phyloP scores from a whole-genome alignment of 2,797 vertebrate genomes.

The Vireo griseus region DNA sequence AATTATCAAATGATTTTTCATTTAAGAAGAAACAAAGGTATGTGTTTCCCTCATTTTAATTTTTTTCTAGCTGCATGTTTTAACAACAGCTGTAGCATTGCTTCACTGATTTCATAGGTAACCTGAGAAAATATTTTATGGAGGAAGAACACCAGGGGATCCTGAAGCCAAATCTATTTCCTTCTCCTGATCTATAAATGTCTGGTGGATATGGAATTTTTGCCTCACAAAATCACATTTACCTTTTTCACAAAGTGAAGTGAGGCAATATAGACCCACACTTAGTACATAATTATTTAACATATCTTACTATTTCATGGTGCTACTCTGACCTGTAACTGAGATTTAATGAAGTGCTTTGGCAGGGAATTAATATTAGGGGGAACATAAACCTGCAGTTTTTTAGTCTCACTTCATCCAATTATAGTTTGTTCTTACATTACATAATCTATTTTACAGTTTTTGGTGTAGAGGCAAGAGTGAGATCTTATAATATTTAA shows the following conservation, averaged over 20 bases:
- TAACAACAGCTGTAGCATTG: neutral
- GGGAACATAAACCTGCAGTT: conserved; percentile 18
- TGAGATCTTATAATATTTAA: neutral
- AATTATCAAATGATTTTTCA: neutral
- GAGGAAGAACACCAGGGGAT: conserved; percentile 31
- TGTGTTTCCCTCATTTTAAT: neutral
- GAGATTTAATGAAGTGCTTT: conserved; percentile 64
- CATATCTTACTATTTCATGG: conserved; percentile 58
- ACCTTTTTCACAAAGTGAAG: conserved; percentile 33
- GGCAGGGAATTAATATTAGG: conserved; percentile 46
- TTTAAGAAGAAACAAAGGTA: neutral
- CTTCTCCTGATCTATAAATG: conserved; percentile 40
- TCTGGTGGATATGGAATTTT: conserved; percentile 30
- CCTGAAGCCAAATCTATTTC: conserved; percentile 35
- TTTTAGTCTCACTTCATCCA: conserved; percentile 55
- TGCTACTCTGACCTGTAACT: conserved; percentile 52
- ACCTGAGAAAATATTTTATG: conserved; percentile 50
- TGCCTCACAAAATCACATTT: conserved; percentile 45
- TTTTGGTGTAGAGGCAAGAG: neutral
- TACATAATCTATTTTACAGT: conserved; percentile 48
- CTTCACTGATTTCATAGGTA: conserved; percentile 46
- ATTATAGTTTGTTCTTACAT: conserved; percentile 42
- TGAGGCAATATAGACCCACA: neutral
- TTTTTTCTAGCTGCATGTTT: neutral
- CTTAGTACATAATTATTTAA: conserved; percentile 58